These are phyloP conservation scores for Eupithecia inturbata DNA, from an alignment of 2,888 invertebrate genomes.

Conservation along the genomic window DNA sequence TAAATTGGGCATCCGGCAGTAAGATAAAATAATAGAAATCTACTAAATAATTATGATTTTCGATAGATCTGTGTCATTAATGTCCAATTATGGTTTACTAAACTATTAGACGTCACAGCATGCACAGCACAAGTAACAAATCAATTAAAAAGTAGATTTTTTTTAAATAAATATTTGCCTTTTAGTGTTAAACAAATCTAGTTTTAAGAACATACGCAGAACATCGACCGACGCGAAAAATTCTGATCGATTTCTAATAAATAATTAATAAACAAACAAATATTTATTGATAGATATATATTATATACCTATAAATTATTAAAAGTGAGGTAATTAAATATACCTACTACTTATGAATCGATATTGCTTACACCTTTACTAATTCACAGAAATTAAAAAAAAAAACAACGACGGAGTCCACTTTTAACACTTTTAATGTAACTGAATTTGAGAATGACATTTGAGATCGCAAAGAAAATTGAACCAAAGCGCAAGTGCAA, in stretches of 20 bases:
- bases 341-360: not conserved
- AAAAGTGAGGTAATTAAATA: not conserved
- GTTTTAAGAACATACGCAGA: not conserved
- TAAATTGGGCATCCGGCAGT: too few species aligned
- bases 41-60: too few species aligned
- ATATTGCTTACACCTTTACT: not conserved
- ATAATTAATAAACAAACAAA: not conserved
- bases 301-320: not conserved
- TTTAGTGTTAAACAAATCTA: not conserved
- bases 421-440: not conserved
- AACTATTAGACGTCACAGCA: not conserved
- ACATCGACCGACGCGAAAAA: not conserved
- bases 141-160: too few species aligned
- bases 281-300: too few species aligned
- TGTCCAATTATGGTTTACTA: too few species aligned
- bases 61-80: too few species aligned
- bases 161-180: not conserved
- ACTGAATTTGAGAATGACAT: conserved; percentile 1
- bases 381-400: not conserved
- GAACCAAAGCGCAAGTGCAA: not conserved
- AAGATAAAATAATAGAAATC: too few species aligned
- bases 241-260: not conserved
- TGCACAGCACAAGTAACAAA: not conserved
- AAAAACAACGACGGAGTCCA: not conserved
- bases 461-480: not conserved